phyloP scores from a whole-genome alignment of 2,113 vertebrate genomes.

The Lamprologus ornatipinnis region DNA sequence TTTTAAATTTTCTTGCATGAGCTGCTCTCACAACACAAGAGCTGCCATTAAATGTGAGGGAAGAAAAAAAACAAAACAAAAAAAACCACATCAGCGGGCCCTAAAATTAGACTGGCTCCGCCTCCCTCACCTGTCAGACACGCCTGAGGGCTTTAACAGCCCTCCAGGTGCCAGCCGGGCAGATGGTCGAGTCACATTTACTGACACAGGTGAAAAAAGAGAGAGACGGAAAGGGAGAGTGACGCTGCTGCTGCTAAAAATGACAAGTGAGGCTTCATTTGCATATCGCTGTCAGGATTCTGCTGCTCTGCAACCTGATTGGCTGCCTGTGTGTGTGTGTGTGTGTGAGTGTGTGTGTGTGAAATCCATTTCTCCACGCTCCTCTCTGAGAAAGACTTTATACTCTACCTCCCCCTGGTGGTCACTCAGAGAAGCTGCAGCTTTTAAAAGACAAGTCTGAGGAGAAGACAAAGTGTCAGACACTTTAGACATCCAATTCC shows the following conservation, averaged over 20 bases:
- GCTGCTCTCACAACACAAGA: background rate
- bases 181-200: conserved; percentile 5
- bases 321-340: background rate
- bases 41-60: background rate
- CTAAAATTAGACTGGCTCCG: background rate
- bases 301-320: conserved; percentile 28
- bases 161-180: background rate
- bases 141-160: background rate
- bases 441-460: background rate
- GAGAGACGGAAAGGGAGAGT: background rate
- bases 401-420: conserved; percentile 36
- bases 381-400: background rate
- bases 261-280: conserved; percentile 33
- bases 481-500: background rate
- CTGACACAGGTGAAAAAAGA: background rate
- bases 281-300: conserved; percentile 34
- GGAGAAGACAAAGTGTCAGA: background rate
- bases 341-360: background rate
- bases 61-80: background rate
- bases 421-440: background rate
- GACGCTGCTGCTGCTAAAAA: conserved; percentile 26
- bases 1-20: background rate
- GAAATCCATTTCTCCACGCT: conserved; percentile 35
- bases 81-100: background rate
- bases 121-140: conserved; percentile 12